Base-by-base conservation (phyloP, 1,140 invertebrate species). In the Sweltsa coloradensis region DNA sequence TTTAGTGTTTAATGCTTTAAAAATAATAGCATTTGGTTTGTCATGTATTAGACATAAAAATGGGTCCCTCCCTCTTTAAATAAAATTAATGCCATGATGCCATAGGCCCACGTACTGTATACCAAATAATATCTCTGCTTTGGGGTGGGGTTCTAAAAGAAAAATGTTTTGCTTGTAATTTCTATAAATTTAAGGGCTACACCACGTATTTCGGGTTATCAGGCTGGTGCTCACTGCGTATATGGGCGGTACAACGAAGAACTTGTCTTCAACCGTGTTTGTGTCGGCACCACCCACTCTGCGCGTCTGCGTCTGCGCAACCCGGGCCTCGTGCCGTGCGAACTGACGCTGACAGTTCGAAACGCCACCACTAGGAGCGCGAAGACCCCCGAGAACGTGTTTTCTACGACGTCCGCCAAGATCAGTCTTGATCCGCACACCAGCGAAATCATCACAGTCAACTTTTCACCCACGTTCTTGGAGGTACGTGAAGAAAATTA, bases 261-360 rank as follows among this genome's bases (percentile, higher is more conserved):
- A 13, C 49, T 64, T 5, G 49, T 59, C 18, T 60, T 64, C 41
- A 54, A 58, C 16, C 45, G 51, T 7, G 43, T 60, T 14, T 49
- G 25, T 5, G 52, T 63, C 3, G 50, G 42, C 9, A 57, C 44
- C 5, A 50, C 51, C 7, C 39, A 59, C 22, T 39, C 31, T 3
- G 45, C 55, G 1, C 52, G 47, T 6, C 46, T 64, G 14, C 54
- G 52, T 29, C 45, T 63, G 6, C 21, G 52, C 31, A 63, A 63
- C 43, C 51, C 51, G 6, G 54, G 58, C 11, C 16, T 55, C 14
- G 55, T 63, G 7, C 47, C 54, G 4, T 53, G 53, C 0, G 36
- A 54, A 19, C 54, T 65, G 3, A 43, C 13, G 11, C 14, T 14
- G 29, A 14, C 29, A 31, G 29, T 13, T 14, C n/a, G 34, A 60